Evolutionary conservation across 2,888 invertebrate genomes (phyloP).

Genomic region (Ctenicera cuprea): DNA sequence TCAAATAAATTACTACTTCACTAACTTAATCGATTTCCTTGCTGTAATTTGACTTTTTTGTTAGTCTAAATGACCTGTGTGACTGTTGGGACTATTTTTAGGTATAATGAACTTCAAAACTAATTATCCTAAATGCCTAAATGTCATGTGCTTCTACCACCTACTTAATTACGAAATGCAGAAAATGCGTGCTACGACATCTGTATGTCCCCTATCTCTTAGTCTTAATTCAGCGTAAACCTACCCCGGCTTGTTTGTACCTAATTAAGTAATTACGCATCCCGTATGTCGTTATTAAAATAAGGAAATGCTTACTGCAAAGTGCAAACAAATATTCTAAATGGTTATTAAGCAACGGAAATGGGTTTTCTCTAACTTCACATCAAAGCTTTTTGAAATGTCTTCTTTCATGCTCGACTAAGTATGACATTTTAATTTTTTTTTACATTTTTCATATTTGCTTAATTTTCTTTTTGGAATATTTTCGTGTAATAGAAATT

Average conservation of each 20-base stretch:
- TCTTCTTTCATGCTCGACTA: no score
- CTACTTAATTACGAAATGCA: slow-evolving; percentile 27
- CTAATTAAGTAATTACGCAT: slow-evolving; percentile 37
- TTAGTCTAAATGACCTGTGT: no score
- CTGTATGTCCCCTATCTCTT: slow-evolving; percentile 11
- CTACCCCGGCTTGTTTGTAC: slow-evolving; percentile 29
- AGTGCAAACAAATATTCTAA: not conserved
- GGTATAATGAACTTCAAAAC: no score
- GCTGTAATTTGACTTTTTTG: no score
- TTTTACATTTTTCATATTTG: no score
- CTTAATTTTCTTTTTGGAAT: no score
- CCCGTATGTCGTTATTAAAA: slow-evolving; percentile 7
- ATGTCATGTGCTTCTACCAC: slow-evolving; percentile 4
- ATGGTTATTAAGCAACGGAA: not conserved
- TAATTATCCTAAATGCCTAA: not conserved
- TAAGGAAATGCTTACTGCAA: slow-evolving; percentile 14
- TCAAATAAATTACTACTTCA: no score
- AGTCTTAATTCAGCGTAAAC: slow-evolving; percentile 37
- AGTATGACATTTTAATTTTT: no score
- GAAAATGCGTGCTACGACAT: slow-evolving; percentile 18
- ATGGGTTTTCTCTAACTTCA: not conserved
- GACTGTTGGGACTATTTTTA: no score
- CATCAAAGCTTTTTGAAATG: not conserved
- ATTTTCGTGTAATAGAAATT: no score
- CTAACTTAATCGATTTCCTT: no score